Percentiles rank a stretch among this genome's conserved stretches.
Evolutionary conservation across 2,113 vertebrate genomes (phyloP).

Genomic region (Phoenicopterus ruber): DNA sequence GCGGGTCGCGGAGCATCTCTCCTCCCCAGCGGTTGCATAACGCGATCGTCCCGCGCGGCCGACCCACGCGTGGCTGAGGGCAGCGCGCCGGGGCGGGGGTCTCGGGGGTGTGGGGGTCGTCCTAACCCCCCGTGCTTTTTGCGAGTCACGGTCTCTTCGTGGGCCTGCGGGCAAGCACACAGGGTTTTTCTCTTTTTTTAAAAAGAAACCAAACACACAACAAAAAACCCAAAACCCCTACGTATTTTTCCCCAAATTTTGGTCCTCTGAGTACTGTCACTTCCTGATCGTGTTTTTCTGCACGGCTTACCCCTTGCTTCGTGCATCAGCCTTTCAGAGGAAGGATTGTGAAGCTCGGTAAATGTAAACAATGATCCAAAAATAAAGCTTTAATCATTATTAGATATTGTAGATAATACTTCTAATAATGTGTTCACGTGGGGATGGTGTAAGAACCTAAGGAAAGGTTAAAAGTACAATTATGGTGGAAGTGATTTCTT

Average conservation of each 20-base stretch:
- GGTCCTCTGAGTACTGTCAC: not conserved
- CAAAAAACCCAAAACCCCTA: too few species aligned
- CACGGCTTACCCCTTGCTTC: not conserved
- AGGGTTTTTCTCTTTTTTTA: not conserved
- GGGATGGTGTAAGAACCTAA: not conserved
- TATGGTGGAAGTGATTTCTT: constrained; percentile 6
- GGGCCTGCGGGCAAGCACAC: not conserved
- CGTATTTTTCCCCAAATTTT: not conserved
- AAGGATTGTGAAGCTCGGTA: not conserved
- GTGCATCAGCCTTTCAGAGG: not conserved
- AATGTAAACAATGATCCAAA: not conserved
- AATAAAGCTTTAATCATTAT: not conserved
- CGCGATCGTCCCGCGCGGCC: not conserved
- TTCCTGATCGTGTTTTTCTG: not conserved
- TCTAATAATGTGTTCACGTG: not conserved
- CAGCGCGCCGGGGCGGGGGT: not conserved
- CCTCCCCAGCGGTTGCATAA: not conserved
- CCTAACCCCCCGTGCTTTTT: too few species aligned
- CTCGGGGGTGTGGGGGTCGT: too few species aligned
- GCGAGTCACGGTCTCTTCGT: not conserved
- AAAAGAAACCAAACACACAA: too few species aligned
- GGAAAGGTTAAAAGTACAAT: constrained; percentile 23
- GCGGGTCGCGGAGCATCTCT: not conserved
- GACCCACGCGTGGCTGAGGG: not conserved
- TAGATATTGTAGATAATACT: not conserved